Conservation (phyloP, 2,113 vertebrate genomes). For the Chaetorhynchus papuensis region DNA sequence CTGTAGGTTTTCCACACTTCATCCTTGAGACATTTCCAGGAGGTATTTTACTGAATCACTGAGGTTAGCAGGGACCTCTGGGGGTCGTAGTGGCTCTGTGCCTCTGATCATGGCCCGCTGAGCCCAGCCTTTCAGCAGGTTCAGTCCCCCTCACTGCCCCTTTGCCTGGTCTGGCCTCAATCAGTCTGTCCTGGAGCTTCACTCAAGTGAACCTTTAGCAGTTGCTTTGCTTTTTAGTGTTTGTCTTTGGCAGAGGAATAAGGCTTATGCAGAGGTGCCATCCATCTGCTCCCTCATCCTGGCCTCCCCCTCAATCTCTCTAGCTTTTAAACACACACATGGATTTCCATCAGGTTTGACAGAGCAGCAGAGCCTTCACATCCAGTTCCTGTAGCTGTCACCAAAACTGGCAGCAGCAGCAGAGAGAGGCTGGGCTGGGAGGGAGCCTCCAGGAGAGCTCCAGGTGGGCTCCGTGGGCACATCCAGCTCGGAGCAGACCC, state of each 20-base stretch:
- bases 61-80: neutral
- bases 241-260: neutral
- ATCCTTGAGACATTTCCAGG: neutral
- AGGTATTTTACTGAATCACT: neutral
- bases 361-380: neutral
- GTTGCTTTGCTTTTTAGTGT: neutral
- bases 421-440: neutral
- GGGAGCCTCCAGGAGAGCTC: neutral
- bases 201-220: neutral
- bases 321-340: neutral
- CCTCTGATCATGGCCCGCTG: neutral
- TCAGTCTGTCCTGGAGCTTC: neutral
- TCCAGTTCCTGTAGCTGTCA: neutral
- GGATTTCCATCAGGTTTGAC: neutral
- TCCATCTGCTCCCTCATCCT: neutral
- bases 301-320: rapidly evolving
- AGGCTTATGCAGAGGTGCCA: neutral
- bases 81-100: neutral
- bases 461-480: rapidly evolving
- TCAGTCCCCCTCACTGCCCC: neutral
- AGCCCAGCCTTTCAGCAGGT: neutral
- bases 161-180: neutral
- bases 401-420: neutral
- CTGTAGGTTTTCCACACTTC: neutral
- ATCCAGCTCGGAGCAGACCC: rapidly evolving